These are phyloP conservation scores for Diabrotica undecimpunctata DNA, from an alignment of 1,140 invertebrate species.

Conservation along the genomic window DNA sequence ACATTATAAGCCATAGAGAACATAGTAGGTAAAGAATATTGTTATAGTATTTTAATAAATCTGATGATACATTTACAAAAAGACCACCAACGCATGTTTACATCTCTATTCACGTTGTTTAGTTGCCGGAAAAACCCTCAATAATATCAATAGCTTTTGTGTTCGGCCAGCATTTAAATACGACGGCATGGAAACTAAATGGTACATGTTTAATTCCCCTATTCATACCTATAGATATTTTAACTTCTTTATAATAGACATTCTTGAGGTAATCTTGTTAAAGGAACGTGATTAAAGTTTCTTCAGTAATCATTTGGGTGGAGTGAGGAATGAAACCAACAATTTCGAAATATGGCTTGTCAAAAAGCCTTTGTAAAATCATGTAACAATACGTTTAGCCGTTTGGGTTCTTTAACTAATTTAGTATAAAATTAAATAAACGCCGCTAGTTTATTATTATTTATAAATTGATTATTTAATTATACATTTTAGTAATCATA, in stretches of 20 bases:
- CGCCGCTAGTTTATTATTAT: too few species aligned
- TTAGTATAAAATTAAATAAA: too few species aligned
- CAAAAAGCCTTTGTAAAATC: too few species aligned
- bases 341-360: too few species aligned
- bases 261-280: not conserved
- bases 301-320: not conserved
- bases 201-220: not conserved
- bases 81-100: slow-evolving; percentile 1
- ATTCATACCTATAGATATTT: not conserved
- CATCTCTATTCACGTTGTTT: not conserved
- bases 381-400: too few species aligned
- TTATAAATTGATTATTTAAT: too few species aligned
- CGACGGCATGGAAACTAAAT: not conserved
- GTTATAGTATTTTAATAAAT: too few species aligned
- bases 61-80: not conserved
- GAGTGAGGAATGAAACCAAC: not conserved
- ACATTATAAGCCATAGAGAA: too few species aligned
- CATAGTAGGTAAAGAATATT: too few species aligned
- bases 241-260: slow-evolving; percentile 1
- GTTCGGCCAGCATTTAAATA: not conserved
- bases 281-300: not conserved
- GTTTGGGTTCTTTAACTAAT: too few species aligned
- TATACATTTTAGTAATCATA: too few species aligned
- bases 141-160: not conserved
- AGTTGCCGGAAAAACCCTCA: not conserved